Evolutionary conservation across 2,113 vertebrate species (phyloP).

Genomic region (Hyperopisus bebe): DNA sequence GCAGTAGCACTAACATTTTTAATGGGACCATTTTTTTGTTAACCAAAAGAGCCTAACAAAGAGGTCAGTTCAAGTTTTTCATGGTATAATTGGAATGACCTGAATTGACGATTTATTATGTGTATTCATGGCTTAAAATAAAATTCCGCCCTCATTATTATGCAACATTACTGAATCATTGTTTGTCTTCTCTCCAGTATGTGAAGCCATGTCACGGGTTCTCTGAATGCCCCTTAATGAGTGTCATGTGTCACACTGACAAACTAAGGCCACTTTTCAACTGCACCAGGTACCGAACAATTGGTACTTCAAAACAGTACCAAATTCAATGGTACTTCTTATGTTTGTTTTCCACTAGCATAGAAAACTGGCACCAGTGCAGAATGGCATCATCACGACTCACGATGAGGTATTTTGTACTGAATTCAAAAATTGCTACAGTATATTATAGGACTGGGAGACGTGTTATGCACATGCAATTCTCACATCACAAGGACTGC

Average conservation of each 20-base stretch:
- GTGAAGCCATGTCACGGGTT: background rate
- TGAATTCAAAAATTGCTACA: background rate
- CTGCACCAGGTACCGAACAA: background rate
- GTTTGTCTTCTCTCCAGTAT: background rate
- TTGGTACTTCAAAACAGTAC: background rate
- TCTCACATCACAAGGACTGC: background rate
- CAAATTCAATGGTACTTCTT: background rate
- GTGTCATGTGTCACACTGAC: background rate
- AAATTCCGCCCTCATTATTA: background rate
- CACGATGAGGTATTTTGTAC: background rate
- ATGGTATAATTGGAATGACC: background rate
- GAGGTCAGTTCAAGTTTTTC: background rate
- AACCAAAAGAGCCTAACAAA: background rate
- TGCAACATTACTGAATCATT: background rate
- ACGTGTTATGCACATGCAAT: background rate
- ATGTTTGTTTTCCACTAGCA: background rate
- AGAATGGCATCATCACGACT: background rate
- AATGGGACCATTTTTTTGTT: background rate
- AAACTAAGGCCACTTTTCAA: background rate
- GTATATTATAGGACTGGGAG: background rate
- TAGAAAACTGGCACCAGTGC: background rate
- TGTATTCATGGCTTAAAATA: background rate
- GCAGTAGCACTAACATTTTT: background rate
- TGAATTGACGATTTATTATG: background rate
- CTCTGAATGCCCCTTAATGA: background rate